Base-by-base conservation (phyloP, 2,113 vertebrate species). In the Hymenochirus boettgeri region DNA sequence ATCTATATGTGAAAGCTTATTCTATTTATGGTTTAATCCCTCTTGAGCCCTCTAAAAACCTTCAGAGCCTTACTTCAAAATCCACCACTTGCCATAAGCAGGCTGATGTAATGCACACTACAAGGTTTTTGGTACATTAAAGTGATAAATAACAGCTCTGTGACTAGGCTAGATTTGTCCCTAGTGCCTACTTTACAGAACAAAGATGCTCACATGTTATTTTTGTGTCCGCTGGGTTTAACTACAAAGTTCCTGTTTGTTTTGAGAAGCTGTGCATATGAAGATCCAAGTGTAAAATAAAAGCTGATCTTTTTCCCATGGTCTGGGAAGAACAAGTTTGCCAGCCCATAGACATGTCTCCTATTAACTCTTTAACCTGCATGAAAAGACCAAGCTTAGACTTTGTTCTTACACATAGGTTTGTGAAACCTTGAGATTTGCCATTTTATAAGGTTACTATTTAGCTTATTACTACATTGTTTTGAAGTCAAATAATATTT, bases 191-290 rank as follows among this genome's bases (percentile, higher is more conserved):
- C 52, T 59, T 60, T 45, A 53, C 5, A 29, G 57, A 17, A 59
- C 9, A 59, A n/a, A 53, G 47, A 67, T 45, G 33, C 18, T 23
- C 21, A 27, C 33, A 59, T 67, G 47, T 29, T 45, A 53, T 60
- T 45, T 27, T 15, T 23, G 12, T 67, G 33, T 67, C 65, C 65
- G 10, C 35, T 42, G 65, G 57, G 65, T 48, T 53, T 67, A 53
- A 60, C 65, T 67, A 67, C 46, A 67, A 53, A 67, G 56, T 53
- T 67, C 37, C 13, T 52, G 56, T 67, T 60, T 67, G 65, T 60
- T 67, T 67, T 53, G 57, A 37, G 48, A 27, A 50, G 13, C 33
- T 53, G 33, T 26, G 19, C 65, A 67, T 53, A 53, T 29, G 53
- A 23, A 42, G 25, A 59, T 57, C 46, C 47, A 52, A 52, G 56